Percentiles rank a stretch among this genome's conserved stretches.
phyloP scores from a whole-genome alignment of 1,140 invertebrate genomes.

The Manduca sexta region DNA sequence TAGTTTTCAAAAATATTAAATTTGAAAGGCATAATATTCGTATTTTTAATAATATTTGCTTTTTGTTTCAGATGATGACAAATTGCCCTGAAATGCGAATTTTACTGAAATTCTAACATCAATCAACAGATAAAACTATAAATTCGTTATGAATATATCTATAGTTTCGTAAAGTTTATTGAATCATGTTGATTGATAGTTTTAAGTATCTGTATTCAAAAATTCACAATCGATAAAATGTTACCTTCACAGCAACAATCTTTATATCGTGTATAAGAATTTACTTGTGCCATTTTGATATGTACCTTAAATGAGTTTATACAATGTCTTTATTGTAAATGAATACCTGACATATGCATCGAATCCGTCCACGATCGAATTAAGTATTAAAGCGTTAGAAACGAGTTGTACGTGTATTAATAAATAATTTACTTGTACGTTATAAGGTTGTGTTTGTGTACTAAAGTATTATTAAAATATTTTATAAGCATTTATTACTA shows the following conservation, averaged over 20 bases:
- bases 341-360: constrained; percentile 40
- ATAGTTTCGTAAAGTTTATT: too few relatives aligned
- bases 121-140: too few relatives aligned
- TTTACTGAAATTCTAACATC: too few relatives aligned
- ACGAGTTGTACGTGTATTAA: constrained; percentile 4
- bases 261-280: constrained; percentile 13
- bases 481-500: constrained; percentile 3
- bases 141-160: too few relatives aligned
- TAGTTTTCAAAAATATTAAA: too few relatives aligned
- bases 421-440: neutral
- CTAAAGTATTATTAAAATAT: constrained; percentile 9
- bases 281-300: constrained; percentile 45
- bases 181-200: too few relatives aligned
- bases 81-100: too few relatives aligned
- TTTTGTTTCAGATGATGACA: too few relatives aligned
- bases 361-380: constrained; percentile 37
- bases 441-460: constrained; percentile 2
- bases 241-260: constrained; percentile 11
- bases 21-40: too few relatives aligned
- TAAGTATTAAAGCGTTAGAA: constrained; percentile 1
- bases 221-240: constrained; percentile 5
- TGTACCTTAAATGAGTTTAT: constrained; percentile 21
- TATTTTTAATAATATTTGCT: too few relatives aligned
- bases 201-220: constrained; percentile 1
- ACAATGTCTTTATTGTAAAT: constrained; percentile 12